Evolutionary conservation across 2,888 invertebrate genomes (phyloP).

Genomic region (Hoplodrina ambigua): DNA sequence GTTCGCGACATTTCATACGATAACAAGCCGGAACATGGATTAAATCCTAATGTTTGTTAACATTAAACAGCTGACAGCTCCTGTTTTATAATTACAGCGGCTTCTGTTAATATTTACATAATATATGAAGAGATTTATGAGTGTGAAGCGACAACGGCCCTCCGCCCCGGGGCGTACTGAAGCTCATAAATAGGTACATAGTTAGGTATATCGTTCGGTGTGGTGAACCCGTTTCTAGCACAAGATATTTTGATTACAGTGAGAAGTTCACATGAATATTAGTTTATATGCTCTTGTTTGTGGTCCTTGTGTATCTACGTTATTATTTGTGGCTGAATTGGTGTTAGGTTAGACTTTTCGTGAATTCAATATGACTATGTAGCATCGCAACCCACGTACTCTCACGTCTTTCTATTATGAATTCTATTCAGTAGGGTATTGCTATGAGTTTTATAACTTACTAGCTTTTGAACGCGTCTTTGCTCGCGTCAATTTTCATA

Average conservation of each 20-base stretch:
- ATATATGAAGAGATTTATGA: constrained; percentile 58
- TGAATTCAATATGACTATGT: constrained; percentile 1
- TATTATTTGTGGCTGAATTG: not conserved
- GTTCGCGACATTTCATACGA: constrained; percentile 45
- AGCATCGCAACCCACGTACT: not conserved
- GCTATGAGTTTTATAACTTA: too few relatives aligned
- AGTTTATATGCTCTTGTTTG: constrained; percentile 5
- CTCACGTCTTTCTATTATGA: constrained; percentile 13
- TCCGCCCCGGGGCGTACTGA: constrained; percentile 28
- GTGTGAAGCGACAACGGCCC: constrained; percentile 33
- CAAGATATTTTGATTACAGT: constrained; percentile 36
- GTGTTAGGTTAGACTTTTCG: constrained; percentile 9
- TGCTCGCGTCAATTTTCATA: too few relatives aligned
- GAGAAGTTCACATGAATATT: constrained; percentile 16
- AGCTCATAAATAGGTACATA: constrained; percentile 32
- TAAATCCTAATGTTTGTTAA: constrained; percentile 56
- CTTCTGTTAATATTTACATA: constrained; percentile 58
- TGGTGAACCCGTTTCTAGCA: constrained; percentile 30
- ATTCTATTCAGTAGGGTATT: constrained; percentile 10
- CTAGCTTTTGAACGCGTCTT: too few relatives aligned
- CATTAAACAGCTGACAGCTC: constrained; percentile 54
- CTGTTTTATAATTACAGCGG: constrained; percentile 57
- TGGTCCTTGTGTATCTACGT: not conserved
- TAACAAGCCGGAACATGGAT: constrained; percentile 39
- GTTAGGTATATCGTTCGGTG: constrained; percentile 13